Evolutionary conservation across 2,797 vertebrate species (phyloP), one percentile per base, ranked within the genome.

Genomic region (Lepilemur septentrionalis): DNA sequence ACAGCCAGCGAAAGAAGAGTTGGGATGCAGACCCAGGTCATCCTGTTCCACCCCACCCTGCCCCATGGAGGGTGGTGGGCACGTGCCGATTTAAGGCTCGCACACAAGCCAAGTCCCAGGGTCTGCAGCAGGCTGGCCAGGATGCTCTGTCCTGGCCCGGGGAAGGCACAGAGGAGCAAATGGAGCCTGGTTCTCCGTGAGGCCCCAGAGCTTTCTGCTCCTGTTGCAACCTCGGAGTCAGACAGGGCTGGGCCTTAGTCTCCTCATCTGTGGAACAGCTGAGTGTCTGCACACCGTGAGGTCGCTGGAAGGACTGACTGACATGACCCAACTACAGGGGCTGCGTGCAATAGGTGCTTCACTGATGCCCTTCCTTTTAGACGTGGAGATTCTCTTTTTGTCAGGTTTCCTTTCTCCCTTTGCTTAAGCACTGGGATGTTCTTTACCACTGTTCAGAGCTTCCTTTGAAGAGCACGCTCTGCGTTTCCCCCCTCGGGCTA

Each of bases 11-110:
- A 83, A 22, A 82, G 28, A 67, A 70, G 52, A 25, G 9, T 1
- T 52, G 5, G 28, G 57, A 76, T 91, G 86, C 10, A 9, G 83
- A 69, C 52, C 46, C 67, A 23, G 18, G 72, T n/a, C 1, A 0
- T 48, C 72, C 41, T 78, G 70, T 22, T 43, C 87, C 41, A 8
- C 1, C 0, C 9, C 4, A 1, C 22, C 9, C 15, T 57, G 15
- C 17, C 25, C 50, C 5, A 5, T 7, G 25, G 13, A 82, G 9
- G 7, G 38, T 8, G 12, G 4, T 20, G 20, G 32, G 8, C 12
- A 0, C 35, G 3, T 1, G 0, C 69, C 48, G 22, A 7, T 32
- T 9, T 11, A 25, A 38, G 22, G 15, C 43, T 63, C 1, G 10
- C 35, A 15, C 32, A 81, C 32, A 46, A 2, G 50, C 6, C 15